phyloP scores from a whole-genome alignment of 2,888 invertebrate genomes.

The Escarpia spicata region DNA sequence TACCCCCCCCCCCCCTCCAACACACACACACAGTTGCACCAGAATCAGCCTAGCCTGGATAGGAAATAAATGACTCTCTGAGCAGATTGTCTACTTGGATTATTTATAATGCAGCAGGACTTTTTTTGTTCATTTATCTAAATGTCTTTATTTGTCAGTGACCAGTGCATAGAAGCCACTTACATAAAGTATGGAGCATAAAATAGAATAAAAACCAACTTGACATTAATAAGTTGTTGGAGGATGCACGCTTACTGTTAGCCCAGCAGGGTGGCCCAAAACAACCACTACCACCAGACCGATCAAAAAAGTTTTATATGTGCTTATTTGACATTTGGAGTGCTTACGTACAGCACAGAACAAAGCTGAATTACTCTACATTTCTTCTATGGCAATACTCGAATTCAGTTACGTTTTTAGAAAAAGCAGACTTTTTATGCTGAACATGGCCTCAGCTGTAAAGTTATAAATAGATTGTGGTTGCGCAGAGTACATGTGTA shows the following conservation, averaged over 20 bases:
- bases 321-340: constrained; percentile 6
- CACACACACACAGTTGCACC: background rate
- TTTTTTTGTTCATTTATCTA: constrained; percentile 6
- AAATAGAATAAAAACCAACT: background rate
- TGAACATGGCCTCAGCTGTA: background rate
- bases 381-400: background rate
- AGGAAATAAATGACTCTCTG: background rate
- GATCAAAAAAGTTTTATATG: background rate
- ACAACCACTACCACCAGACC: background rate
- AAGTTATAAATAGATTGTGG: background rate
- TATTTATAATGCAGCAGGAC: background rate
- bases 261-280: background rate
- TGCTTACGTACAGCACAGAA: background rate
- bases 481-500: background rate
- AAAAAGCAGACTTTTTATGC: background rate
- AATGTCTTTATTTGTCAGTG: background rate
- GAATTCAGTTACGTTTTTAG: background rate
- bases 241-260: background rate
- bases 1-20: too few relatives aligned
- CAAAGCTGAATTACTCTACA: background rate
- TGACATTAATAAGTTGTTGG: constrained; percentile 1
- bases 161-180: constrained; percentile 4
- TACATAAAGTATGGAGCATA: background rate
- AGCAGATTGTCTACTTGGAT: background rate
- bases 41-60: background rate